phyloP scores from a whole-genome alignment of 1,140 invertebrate genomes.

The Choristoneura fumiferana region DNA sequence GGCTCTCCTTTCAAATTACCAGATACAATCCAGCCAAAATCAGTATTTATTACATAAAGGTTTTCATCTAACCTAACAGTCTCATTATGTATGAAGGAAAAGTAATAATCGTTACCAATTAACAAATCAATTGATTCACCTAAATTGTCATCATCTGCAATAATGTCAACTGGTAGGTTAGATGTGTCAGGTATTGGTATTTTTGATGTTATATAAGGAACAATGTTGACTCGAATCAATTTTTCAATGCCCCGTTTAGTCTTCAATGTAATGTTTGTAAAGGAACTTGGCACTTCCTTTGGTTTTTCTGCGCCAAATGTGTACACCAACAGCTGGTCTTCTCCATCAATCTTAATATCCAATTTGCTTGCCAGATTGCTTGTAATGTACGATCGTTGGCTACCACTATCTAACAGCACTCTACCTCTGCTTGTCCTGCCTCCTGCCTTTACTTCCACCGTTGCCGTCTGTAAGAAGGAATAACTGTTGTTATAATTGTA shows the following conservation, averaged over 20 bases:
- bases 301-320: too few relatives aligned
- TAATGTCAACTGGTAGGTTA: background rate
- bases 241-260: too few relatives aligned
- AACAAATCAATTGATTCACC: background rate
- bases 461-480: background rate
- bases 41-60: constrained; percentile 13
- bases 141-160: background rate
- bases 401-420: background rate
- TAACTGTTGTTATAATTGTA: background rate
- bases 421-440: background rate
- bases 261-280: too few relatives aligned
- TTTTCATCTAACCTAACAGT: background rate
- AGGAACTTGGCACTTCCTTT: too few relatives aligned
- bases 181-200: too few relatives aligned
- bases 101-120: background rate
- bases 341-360: background rate
- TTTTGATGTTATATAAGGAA: too few relatives aligned
- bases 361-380: background rate
- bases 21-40: constrained; percentile 19
- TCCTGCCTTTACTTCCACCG: background rate
- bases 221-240: too few relatives aligned
- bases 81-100: background rate
- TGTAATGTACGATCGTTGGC: background rate
- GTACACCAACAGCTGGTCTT: background rate
- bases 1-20: background rate